Base-by-base conservation (phyloP, 2,888 invertebrate species). In the Uloborus plumipes region DNA sequence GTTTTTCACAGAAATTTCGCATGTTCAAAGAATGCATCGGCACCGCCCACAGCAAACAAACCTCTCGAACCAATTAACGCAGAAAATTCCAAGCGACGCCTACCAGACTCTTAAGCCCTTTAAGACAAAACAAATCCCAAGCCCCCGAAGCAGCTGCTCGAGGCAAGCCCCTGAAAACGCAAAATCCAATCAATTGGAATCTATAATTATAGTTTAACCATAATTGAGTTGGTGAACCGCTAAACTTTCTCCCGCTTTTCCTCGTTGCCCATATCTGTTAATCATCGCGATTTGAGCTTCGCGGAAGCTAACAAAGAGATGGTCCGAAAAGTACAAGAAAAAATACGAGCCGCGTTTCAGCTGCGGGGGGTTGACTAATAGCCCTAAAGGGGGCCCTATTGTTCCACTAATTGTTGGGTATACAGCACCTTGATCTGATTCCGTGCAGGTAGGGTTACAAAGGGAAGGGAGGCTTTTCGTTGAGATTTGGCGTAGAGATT, bases 291-390 rank as follows among this genome's bases (percentile, higher is more conserved):
- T 31, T 80, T 80, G 73, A 80, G 73, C 73, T 61, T 61, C 49
- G 39, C 9, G 31, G 51, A 16, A 26, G 66, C 26, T 59, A 61
- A 59, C 72, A 78, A 78, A 66, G 59, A 51, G 53, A 50, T 16
- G 22, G 79, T 47, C 49, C 18, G 1, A 61, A 49, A 66, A 78
- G 50, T 58, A 55, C 51, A 71, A 31, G 51, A 15, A 66, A 58
- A 70, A 72, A 61, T 55, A 39, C 31, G 47, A 69, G 58, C n/a
- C 49, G 16, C 74, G 58, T 53, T 58, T 62, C 50, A 22, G 65
- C 71, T 9, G 67, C 67, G 49, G 80, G 80, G 70, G 80, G 70
- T 65, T 81, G 74, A 81, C 80, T 81, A 81, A 81, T 81, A 81
- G 74, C 80, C 49, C 70, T 65, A 55, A 70, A 74, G 65, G 80